Evolutionary conservation across 2,113 vertebrate species (phyloP).

Genomic region (human (Homo sapiens)): GRCh38 chr9:14613501-14614000

Average conservation of each 20-base stretch:
- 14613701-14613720: background rate
- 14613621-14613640: background rate
- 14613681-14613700: background rate
- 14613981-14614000: constrained; percentile 10
- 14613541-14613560: background rate
- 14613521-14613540: constrained; percentile 28
- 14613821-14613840: constrained; percentile 2
- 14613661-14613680: background rate
- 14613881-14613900: constrained; percentile 15
- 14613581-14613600: background rate
- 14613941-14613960: constrained; percentile 56
- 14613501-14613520: constrained; percentile 37
- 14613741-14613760: background rate
- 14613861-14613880: constrained; percentile 29
- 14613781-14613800: background rate
- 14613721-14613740: background rate
- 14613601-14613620: background rate
- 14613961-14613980: constrained; percentile 24
- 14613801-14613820: constrained; percentile 17
- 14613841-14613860: constrained; percentile 6
- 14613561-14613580: background rate
- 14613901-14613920: background rate
- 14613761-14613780: background rate
- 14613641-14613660: background rate
- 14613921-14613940: constrained; percentile 10